A percentile compares a stretch with the other conserved stretches of the same genome.
These are phyloP conservation scores for Onychostoma macrolepis DNA, from an alignment of 2,113 vertebrate genomes.

Conservation along the genomic window DNA sequence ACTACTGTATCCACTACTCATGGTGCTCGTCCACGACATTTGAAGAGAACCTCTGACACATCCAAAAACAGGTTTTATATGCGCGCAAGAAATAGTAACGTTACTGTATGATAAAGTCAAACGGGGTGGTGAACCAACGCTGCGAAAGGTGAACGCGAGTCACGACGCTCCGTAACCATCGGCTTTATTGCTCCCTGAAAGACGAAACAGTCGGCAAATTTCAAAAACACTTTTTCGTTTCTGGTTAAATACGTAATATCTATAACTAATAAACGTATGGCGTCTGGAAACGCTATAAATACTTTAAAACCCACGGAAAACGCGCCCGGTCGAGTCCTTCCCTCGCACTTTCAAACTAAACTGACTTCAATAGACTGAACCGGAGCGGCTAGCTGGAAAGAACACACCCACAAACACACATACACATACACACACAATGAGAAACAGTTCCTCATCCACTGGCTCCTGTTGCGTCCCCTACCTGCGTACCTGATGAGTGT, in stretches of 20 bases:
- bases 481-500: neutral
- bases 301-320: neutral
- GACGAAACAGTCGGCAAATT: neutral
- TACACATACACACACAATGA: neutral
- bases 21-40: constrained; percentile 91
- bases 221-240: neutral
- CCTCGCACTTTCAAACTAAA: constrained; percentile 4
- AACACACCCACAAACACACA: constrained; percentile 14
- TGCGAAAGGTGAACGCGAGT: neutral
- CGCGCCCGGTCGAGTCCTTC: neutral
- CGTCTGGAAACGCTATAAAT: neutral
- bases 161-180: neutral
- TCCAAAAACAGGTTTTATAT: constrained; percentile 51
- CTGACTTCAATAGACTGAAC: neutral
- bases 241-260: neutral
- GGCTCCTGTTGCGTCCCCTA: constrained; percentile 6
- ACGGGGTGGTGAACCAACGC: neutral
- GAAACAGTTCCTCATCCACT: neutral
- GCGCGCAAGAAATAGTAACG: neutral
- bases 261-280: neutral
- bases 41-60: constrained; percentile 64
- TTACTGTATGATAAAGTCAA: neutral
- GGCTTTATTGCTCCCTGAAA: neutral
- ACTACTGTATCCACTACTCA: constrained; percentile 98
- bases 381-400: neutral